Conservation (phyloP, 2,797 vertebrate species). For the Hozukius guyotensis region DNA sequence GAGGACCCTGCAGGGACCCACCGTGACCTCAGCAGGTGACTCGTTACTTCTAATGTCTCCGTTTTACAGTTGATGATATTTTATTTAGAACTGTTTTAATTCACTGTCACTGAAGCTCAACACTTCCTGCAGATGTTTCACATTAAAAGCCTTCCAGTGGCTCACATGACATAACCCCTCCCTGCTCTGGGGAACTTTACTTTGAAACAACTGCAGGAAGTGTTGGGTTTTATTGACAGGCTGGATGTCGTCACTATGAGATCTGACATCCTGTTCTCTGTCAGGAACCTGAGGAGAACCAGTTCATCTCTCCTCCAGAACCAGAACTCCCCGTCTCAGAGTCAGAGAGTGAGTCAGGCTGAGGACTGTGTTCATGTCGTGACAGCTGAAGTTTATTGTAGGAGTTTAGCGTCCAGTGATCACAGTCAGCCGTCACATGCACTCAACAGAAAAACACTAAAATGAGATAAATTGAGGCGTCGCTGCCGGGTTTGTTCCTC, state of each 20-base stretch:
- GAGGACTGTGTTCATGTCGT: not conserved
- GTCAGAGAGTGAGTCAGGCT: too few relatives aligned
- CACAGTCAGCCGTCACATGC: slow-evolving; percentile 29
- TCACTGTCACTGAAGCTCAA: not conserved
- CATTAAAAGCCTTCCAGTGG: too few relatives aligned
- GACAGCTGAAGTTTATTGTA: not conserved
- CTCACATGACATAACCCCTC: too few relatives aligned
- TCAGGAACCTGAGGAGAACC: not conserved
- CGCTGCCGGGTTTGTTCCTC: slow-evolving; percentile 26
- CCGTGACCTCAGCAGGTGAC: slow-evolving; percentile 21
- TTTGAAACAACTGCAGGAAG: too few relatives aligned
- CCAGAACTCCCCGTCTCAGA: not conserved
- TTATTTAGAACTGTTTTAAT: not conserved
- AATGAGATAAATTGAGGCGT: slow-evolving; percentile 23
- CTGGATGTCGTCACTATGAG: too few relatives aligned
- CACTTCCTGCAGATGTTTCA: not conserved
- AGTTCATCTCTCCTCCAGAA: not conserved
- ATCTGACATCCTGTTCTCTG: too few relatives aligned
- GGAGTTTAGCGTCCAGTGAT: not conserved
- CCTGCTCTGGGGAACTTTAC: too few relatives aligned
- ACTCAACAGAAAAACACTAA: slow-evolving; percentile 22
- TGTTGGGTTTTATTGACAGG: too few relatives aligned
- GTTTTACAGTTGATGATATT: not conserved
- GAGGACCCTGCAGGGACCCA: slow-evolving; percentile 15
- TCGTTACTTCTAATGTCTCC: not conserved